Evolutionary conservation across 2,797 vertebrate species (phyloP), one percentile per base, ranked within the genome.

Genomic region (Sebastes cheni): DNA sequence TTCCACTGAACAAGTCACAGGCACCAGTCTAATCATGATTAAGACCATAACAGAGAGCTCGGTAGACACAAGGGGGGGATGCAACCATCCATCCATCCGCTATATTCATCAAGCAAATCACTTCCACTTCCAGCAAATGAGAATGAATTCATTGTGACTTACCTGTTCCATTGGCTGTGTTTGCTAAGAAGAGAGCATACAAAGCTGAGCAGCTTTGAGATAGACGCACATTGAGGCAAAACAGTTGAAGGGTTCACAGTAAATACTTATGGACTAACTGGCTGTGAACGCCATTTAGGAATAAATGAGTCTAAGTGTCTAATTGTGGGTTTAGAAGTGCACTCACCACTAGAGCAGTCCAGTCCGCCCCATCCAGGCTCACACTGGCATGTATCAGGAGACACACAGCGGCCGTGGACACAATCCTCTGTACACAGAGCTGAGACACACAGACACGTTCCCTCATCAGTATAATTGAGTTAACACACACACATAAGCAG

Each of bases 261-360:
- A 87, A 75, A 80, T 80, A 89, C 82, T 85, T 86, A 89, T 70
- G 73, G 84, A 83, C 86, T 90, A 90, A 89, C 84, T 92, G 93
- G 85, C 84, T 92, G 92, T 91, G 76, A 89, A 79, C 75, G 64
- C 77, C 84, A 90, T 91, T 94, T 86, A 88, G 84, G 79, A 92
- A 89, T 86, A 91, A 91, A 92, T 90, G 68, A 89, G 81, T 91
- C 85, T 84, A 86, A 76, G 77, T 78, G 79, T 80, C 36, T 87
- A 81, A 88, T 87, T 85, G 76, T 22, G 79, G 72, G 67, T 79
- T 81, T 58, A 77, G 68, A 71, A 69, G 34, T 56, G 75, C 76
- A 99, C 99, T 99, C 95, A 99, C 99, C 98, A 86, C 99, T 99
- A 25, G 99, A 99, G 93, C 99, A 99, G 91, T 99, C 99, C 8